Evolutionary conservation across 2,797 vertebrate genomes (phyloP).

Genomic region (Halcyon smyrnensis): DNA sequence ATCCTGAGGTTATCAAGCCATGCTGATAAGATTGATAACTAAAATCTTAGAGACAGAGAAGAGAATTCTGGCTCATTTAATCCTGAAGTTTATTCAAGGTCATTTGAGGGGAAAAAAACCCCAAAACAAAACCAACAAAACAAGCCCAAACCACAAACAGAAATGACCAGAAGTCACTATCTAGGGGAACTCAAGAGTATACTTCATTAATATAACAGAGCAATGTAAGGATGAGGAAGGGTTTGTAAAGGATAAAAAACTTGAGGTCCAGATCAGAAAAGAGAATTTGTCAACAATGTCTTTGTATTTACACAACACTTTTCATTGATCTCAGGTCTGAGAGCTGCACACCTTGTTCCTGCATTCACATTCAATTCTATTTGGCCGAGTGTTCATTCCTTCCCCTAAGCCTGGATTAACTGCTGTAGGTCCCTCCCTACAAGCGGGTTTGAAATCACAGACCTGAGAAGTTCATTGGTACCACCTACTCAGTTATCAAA

Average conservation of each 20-base stretch:
- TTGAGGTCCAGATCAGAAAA: not conserved
- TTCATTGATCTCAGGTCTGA: not conserved
- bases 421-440: not conserved
- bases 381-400: not conserved
- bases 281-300: not conserved
- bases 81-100: constrained; percentile 41
- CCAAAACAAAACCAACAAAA: no score
- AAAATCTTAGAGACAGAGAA: not conserved
- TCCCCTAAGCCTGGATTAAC: not conserved
- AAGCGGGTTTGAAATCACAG: not conserved
- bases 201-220: not conserved
- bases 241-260: not conserved
- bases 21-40: not conserved
- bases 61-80: not conserved
- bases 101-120: not conserved
- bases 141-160: not conserved
- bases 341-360: not conserved
- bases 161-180: not conserved
- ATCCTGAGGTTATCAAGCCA: not conserved
- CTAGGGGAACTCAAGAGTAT: not conserved
- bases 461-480: not conserved
- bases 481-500: not conserved
- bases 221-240: not conserved
- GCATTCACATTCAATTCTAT: not conserved
- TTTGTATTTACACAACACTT: not conserved